These are phyloP conservation scores for Tachuris rubrigastra DNA, from an alignment of 2,113 vertebrate species.

Conservation along the genomic window DNA sequence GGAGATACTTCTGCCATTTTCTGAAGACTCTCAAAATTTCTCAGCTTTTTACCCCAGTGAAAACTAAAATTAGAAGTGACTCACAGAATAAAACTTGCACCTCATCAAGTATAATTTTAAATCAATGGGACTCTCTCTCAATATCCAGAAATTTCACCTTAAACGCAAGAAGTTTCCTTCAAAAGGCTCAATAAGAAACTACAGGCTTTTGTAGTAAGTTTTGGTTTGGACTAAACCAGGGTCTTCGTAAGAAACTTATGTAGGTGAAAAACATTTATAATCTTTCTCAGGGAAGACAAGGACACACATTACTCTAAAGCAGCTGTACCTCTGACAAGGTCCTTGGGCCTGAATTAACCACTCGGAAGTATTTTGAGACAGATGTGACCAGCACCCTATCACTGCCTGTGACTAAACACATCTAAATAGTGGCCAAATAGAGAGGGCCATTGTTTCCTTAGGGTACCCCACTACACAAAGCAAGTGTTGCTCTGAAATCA, in stretches of 20 bases:
- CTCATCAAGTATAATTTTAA: neutral
- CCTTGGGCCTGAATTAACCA: neutral
- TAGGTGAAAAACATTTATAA: neutral
- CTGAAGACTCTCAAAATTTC: neutral
- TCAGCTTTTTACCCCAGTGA: neutral
- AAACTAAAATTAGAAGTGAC: neutral
- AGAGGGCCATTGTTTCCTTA: neutral
- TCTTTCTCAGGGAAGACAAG: neutral
- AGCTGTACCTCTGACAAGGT: neutral
- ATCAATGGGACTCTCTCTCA: neutral
- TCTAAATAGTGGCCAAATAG: neutral
- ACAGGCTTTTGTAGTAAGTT: neutral
- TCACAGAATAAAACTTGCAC: neutral
- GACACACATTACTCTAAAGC: neutral
- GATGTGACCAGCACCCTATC: neutral
- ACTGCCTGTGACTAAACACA: neutral
- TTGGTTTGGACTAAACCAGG: neutral
- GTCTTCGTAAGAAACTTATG: neutral
- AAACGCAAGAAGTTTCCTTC: neutral
- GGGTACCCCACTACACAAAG: fast-evolving
- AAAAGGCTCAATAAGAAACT: neutral
- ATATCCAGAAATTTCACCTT: neutral
- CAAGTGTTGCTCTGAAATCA: neutral
- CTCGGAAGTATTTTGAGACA: neutral
- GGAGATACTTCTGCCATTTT: neutral